Percentiles rank a stretch among this genome's conserved stretches.
phyloP scores from a whole-genome alignment of 2,888 invertebrate species.

The Acleris laterana region DNA sequence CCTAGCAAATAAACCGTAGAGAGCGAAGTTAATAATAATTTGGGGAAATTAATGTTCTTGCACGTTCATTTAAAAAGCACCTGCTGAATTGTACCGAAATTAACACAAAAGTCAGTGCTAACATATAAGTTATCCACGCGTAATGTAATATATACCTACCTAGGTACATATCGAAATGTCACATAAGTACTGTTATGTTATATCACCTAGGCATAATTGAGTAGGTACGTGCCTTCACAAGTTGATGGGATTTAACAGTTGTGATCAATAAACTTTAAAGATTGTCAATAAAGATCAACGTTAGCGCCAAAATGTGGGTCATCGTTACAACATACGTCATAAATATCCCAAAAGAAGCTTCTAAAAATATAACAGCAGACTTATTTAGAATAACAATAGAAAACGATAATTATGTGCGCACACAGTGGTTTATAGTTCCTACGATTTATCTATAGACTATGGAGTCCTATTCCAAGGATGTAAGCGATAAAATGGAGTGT shows the following conservation, averaged over 20 bases:
- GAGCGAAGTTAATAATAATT: background rate
- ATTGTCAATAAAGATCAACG: constrained; percentile 21
- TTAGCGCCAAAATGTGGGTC: constrained; percentile 55
- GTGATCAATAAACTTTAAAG: constrained; percentile 26
- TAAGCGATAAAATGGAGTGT: constrained; percentile 19
- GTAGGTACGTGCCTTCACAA: constrained; percentile 21
- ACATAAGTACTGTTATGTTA: background rate
- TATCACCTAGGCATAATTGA: background rate
- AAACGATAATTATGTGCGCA: constrained; percentile 48
- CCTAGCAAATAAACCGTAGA: constrained; percentile 2
- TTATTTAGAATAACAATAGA: constrained; percentile 66
- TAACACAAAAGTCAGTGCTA: background rate
- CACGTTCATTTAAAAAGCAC: background rate
- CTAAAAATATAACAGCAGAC: constrained; percentile 57
- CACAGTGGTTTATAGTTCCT: constrained; percentile 20
- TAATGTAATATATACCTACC: too few species aligned
- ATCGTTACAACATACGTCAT: constrained; percentile 55
- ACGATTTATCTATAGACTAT: background rate
- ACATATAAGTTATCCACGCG: too few species aligned
- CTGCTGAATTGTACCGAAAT: background rate
- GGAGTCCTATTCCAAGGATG: constrained; percentile 7
- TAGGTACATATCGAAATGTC: background rate
- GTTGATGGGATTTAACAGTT: constrained; percentile 16
- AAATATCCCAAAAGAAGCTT: constrained; percentile 53
- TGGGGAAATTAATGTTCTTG: background rate